Percentiles rank a stretch among this genome's conserved stretches.
These are phyloP conservation scores for Indri indri DNA, from an alignment of 2,113 vertebrate species.

Conservation along the genomic window DNA sequence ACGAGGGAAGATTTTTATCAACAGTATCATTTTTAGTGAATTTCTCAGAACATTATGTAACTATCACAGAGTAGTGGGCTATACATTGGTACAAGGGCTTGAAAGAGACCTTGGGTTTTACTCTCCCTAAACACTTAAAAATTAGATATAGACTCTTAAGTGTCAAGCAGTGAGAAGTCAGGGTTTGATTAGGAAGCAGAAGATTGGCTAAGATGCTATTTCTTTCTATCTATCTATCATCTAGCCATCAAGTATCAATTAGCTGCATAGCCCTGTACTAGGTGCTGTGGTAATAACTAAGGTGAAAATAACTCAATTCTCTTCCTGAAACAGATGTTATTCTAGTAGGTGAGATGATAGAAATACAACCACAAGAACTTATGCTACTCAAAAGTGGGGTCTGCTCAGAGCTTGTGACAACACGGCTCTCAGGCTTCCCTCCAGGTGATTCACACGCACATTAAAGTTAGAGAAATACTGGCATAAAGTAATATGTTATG, in stretches of 20 bases:
- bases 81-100: neutral
- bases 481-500: neutral
- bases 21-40: neutral
- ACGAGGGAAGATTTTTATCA: neutral
- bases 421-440: neutral
- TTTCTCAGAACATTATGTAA: neutral
- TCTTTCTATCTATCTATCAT: neutral
- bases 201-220: neutral
- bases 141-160: neutral
- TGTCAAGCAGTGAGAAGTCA: neutral
- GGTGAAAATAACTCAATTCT: neutral
- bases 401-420: neutral
- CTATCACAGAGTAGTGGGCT: neutral
- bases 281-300: neutral
- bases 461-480: neutral
- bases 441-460: rapidly evolving
- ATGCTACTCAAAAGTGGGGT: neutral
- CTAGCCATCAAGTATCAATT: neutral
- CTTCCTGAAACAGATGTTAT: neutral
- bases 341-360: neutral
- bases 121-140: neutral
- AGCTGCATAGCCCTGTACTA: neutral
- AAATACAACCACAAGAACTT: neutral
- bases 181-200: neutral
- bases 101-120: neutral